phyloP scores from a whole-genome alignment of 1,140 invertebrate species.

The Diprion similis region DNA sequence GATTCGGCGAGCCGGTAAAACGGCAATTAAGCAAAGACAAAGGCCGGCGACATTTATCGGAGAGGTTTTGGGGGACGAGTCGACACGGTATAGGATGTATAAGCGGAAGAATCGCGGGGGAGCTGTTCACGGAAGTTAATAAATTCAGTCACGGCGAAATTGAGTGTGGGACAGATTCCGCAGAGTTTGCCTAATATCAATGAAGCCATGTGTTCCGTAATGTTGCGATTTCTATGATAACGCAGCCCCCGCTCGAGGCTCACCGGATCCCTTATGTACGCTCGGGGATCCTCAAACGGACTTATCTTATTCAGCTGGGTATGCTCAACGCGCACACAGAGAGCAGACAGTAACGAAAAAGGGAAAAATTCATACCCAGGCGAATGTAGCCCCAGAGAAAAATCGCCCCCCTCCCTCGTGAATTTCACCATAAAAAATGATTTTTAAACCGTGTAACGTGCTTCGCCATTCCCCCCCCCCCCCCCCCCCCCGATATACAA shows the following conservation, averaged over 20 bases:
- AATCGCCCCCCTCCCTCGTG: not conserved
- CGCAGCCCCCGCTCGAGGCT: slow-evolving; percentile 11
- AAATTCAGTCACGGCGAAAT: not conserved
- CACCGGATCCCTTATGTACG: not conserved
- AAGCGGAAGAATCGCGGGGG: not conserved
- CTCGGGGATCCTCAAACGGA: slow-evolving; percentile 13
- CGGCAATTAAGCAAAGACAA: not conserved
- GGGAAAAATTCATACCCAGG: no score
- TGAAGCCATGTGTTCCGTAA: slow-evolving; percentile 37
- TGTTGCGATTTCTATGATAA: slow-evolving; percentile 45
- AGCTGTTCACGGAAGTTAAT: not conserved
- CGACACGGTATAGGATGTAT: not conserved
- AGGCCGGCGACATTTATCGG: not conserved
- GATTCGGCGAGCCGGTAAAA: not conserved
- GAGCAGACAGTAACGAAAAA: no score
- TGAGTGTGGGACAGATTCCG: slow-evolving; percentile 21
- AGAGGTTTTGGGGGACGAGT: not conserved
- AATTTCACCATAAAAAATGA: not conserved
- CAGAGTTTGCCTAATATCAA: slow-evolving; percentile 34
- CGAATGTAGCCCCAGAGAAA: not conserved
- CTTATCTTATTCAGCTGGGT: slow-evolving; percentile 31
- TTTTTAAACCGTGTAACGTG: not conserved
- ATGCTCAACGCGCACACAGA: not conserved
- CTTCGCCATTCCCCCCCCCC: not conserved
- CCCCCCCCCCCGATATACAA: not conserved